Evolutionary conservation across 2,888 invertebrate genomes (phyloP), one percentile per base, ranked within the genome.

Genomic region (Lagria hirta): DNA sequence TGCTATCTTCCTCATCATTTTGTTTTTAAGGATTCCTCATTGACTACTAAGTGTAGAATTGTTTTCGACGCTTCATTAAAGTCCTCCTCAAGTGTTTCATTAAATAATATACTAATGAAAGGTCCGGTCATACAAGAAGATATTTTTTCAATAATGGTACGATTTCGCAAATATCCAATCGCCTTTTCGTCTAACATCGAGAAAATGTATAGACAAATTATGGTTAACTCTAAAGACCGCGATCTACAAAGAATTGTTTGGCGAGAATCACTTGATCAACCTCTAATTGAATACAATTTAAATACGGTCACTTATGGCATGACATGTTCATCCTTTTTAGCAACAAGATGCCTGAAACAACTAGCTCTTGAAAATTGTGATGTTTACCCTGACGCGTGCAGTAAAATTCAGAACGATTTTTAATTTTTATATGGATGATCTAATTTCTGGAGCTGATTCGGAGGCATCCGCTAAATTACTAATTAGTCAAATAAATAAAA

Each of bases 1-100:
- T 54, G 44, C 43, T 43, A 15, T 10, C 12, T 55, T 12, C 57
- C 61, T 2, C 61, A 62, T 42, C 60, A 62, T 38, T 49, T 43
- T 6, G 58, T 62, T 3, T 6, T 51, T n/a, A 56, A 53, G 36
- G 43, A 52, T 21, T 16, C 21, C 8, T 52, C 49, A 14, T n/a
- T 35, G 3, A 62, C 60, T 2, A 61, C 61, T 3, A 58, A 52
- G 27, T 41, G 54, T 14, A 29, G 59, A 8, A 55, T 58, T 4
- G 59, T 61, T 4, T 61, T 61, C 42, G 54, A 61, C 37, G 54
- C 42, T 12, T 51, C 52, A 1, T 47, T 41, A 1, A 43, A 42
- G 37, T 47, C 51, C 2, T 16, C 17, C 3, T 30, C 43, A 3
- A 50, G 52, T 5, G 2, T 47, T 6, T 54, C 52, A n/a, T 5